These are phyloP conservation scores for Eledone cirrhosa DNA, from an alignment of 2,888 invertebrate species.

Conservation along the genomic window DNA sequence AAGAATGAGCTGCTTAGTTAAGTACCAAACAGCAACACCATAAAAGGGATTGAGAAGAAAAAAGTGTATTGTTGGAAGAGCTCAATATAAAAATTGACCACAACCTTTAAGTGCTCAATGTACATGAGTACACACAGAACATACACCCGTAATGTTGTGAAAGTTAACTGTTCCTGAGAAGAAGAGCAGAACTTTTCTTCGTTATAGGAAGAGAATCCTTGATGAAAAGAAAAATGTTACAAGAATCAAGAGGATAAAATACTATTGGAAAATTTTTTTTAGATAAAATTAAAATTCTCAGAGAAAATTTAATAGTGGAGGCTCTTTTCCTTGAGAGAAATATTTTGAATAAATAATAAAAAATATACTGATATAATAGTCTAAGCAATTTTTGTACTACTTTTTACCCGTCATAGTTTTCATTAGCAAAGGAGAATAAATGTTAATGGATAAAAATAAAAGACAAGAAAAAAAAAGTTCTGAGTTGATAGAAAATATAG, in stretches of 20 bases:
- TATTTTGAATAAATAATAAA: conserved; percentile 23
- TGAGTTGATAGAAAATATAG: no score
- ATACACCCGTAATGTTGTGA: conserved; percentile 18
- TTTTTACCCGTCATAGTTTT: conserved; percentile 24
- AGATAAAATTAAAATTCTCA: no score
- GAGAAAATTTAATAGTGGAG: no score
- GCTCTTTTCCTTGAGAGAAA: conserved; percentile 14
- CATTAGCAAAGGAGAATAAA: conserved; percentile 25
- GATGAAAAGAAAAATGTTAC: no score
- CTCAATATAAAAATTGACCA: background rate
- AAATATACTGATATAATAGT: conserved; percentile 17
- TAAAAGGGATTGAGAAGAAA: no score
- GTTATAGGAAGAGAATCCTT: no score
- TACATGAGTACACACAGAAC: background rate
- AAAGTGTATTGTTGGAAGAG: background rate
- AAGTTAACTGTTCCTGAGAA: background rate
- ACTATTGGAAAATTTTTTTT: no score
- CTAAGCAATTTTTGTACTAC: conserved; percentile 18
- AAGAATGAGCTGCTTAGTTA: no score
- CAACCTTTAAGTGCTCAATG: conserved; percentile 5
- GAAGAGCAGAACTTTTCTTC: no score
- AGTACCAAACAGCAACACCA: no score
- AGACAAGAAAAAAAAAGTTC: no score
- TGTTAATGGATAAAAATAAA: background rate
- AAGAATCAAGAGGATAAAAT: no score